Evolutionary conservation across 1,140 invertebrate genomes (phyloP).

Genomic region (Anastrepha obliqua): DNA sequence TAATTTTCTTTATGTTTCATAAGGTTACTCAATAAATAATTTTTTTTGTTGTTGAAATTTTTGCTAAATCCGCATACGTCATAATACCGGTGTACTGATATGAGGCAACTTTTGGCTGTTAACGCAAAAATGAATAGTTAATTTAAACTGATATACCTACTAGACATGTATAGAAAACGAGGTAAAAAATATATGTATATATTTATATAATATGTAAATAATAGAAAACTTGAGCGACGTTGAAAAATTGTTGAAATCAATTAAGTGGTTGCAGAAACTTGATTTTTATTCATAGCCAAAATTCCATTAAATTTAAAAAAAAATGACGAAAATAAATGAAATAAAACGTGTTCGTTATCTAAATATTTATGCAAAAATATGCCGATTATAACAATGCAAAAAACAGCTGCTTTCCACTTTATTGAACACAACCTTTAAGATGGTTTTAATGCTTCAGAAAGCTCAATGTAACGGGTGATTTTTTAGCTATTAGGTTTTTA

Average conservation of each 20-base stretch:
- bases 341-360: background rate
- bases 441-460: no score
- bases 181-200: background rate
- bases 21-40: background rate
- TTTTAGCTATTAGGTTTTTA: no score
- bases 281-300: constrained; percentile 16
- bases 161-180: no score
- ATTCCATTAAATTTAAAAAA: background rate
- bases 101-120: no score
- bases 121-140: no score
- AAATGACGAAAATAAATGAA: background rate
- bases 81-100: background rate
- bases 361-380: constrained; percentile 24
- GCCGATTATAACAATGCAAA: background rate
- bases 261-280: background rate
- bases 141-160: no score
- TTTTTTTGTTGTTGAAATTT: constrained; percentile 16
- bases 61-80: constrained; percentile 33
- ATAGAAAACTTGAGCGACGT: background rate
- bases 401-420: constrained; percentile 16
- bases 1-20: background rate
- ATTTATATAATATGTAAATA: background rate
- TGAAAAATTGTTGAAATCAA: constrained; percentile 6
- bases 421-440: background rate
- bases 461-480: no score